phyloP scores from a whole-genome alignment of 2,113 vertebrate genomes.

The Gorsachius goisagi region DNA sequence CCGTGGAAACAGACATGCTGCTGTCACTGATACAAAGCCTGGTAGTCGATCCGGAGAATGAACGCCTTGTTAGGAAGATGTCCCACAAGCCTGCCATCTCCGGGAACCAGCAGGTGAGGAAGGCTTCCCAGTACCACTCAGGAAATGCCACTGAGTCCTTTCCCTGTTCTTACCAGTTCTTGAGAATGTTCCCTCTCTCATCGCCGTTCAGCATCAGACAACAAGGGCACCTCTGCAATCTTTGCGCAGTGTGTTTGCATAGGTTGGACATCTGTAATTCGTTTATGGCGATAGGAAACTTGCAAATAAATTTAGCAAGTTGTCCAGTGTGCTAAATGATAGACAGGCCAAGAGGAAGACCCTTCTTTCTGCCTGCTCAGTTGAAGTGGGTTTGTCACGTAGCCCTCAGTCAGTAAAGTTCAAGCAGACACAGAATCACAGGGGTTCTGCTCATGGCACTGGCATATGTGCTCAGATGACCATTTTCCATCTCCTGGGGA shows the following conservation, averaged over 20 bases:
- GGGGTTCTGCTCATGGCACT: neutral
- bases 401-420: neutral
- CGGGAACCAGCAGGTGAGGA: slow-evolving; percentile 37
- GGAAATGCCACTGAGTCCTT: neutral
- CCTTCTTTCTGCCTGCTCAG: neutral
- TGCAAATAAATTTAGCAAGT: neutral
- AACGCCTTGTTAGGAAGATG: slow-evolving; percentile 59
- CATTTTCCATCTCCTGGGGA: neutral
- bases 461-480: neutral
- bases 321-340: neutral
- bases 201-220: neutral
- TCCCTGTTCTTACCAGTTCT: neutral
- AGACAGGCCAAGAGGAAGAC: neutral
- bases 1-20: slow-evolving; percentile 66
- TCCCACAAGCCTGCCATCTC: slow-evolving; percentile 34
- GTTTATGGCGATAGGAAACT: neutral
- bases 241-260: neutral
- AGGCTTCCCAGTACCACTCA: neutral
- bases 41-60: slow-evolving; percentile 17
- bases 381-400: neutral
- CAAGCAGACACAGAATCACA: neutral
- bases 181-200: neutral
- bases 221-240: neutral
- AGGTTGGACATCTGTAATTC: neutral
- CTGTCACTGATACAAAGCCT: slow-evolving; percentile 65